Conservation (phyloP, 2,113 vertebrate genomes). For the Elgaria multicarinata region DNA sequence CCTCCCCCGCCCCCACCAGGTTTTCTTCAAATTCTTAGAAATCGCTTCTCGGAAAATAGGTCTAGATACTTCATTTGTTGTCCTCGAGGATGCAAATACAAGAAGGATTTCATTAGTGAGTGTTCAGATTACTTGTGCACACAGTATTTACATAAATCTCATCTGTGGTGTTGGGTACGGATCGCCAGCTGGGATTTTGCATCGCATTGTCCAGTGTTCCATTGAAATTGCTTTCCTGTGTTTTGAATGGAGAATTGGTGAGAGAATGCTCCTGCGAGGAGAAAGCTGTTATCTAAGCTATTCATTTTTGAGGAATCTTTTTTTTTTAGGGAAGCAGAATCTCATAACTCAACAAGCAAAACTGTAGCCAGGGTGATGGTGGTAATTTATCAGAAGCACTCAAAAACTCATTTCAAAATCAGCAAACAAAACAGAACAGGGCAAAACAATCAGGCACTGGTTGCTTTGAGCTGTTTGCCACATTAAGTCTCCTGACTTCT, state of each 20-base stretch:
- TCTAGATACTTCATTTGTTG: not conserved
- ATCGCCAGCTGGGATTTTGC: conserved; percentile 29
- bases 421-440: conserved; percentile 23
- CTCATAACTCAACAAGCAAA: conserved; percentile 9
- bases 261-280: not conserved
- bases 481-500: not conserved
- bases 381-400: conserved; percentile 4
- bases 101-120: conserved; percentile 11
- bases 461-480: not conserved
- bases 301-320: conserved; percentile 11
- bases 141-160: conserved; percentile 37
- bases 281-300: conserved; percentile 26
- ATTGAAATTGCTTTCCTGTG: conserved; percentile 19
- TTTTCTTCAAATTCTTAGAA: not conserved
- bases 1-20: no score
- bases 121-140: conserved; percentile 2
- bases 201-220: not conserved
- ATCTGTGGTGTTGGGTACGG: not conserved
- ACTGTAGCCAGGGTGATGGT: not conserved
- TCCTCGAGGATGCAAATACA: conserved; percentile 21
- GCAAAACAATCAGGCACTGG: not conserved
- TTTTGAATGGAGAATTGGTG: conserved; percentile 5
- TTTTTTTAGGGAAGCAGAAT: conserved; percentile 7
- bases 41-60: not conserved
- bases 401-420: not conserved